Conservation (phyloP, 2,888 invertebrate species). For the Cerceris ruficornis region DNA sequence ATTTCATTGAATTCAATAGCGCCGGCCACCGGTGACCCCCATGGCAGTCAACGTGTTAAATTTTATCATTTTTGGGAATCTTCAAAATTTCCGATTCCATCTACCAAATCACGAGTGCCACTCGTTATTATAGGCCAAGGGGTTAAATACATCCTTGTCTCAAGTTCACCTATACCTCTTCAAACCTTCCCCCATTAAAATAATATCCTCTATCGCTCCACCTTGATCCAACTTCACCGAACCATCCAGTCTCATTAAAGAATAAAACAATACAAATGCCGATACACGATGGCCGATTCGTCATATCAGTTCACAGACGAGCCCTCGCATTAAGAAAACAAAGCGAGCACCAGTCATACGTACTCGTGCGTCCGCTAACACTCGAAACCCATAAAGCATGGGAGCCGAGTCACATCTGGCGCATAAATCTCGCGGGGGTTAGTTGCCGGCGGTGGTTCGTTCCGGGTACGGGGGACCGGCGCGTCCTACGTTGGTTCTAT, state of each 20-base stretch:
- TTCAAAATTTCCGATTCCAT: too few species aligned
- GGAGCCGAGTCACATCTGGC: conserved; percentile 78
- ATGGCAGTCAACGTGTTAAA: too few species aligned
- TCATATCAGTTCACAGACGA: not conserved
- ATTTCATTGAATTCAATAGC: too few species aligned
- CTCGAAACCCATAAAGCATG: conserved; percentile 78
- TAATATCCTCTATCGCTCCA: not conserved
- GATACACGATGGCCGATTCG: not conserved
- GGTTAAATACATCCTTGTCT: too few species aligned
- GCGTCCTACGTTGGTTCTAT: too few species aligned
- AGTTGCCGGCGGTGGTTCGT: conserved; percentile 59
- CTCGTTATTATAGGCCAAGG: too few species aligned
- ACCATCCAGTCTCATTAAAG: not conserved
- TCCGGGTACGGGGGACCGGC: conserved; percentile 44
- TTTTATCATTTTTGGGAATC: too few species aligned
- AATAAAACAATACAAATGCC: not conserved
- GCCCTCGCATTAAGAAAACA: conserved; percentile 59
- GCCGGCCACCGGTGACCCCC: too few species aligned
- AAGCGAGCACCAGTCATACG: conserved; percentile 31
- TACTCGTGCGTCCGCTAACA: conserved; percentile 62
- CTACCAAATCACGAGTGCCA: too few species aligned
- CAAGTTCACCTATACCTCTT: too few species aligned
- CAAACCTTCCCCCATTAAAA: not conserved
- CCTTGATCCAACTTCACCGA: not conserved
- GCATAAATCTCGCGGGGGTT: conserved; percentile 79